These are phyloP conservation scores for Cryptocheilus praepositus DNA, from an alignment of 2,888 invertebrate genomes.

Conservation along the genomic window DNA sequence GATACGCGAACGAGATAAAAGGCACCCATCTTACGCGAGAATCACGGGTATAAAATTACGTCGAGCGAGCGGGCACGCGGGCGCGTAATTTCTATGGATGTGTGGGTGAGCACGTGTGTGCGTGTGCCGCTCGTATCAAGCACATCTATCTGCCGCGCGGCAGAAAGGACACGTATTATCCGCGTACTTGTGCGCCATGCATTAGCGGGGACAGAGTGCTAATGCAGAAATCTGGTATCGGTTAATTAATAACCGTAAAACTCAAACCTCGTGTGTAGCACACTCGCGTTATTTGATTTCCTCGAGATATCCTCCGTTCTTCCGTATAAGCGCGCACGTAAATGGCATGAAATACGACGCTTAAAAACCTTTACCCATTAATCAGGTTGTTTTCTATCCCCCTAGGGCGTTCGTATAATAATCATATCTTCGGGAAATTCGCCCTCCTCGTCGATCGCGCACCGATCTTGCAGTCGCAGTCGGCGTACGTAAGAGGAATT, in stretches of 20 bases:
- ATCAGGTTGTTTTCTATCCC: background rate
- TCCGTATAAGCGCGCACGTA: constrained; percentile 30
- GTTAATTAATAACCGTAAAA: constrained; percentile 69
- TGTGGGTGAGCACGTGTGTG: no score
- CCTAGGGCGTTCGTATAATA: background rate
- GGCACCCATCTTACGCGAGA: no score
- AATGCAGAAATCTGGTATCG: constrained; percentile 68
- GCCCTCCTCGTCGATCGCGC: background rate
- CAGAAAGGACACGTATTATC: constrained; percentile 55
- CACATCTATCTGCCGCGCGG: constrained; percentile 51
- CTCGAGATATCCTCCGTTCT: constrained; percentile 48
- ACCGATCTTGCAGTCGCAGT: no score
- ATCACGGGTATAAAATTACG: no score
- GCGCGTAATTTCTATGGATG: no score
- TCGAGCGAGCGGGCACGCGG: no score
- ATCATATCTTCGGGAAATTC: background rate
- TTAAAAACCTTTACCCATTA: constrained; percentile 41
- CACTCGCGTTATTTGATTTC: constrained; percentile 56
- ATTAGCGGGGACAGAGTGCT: constrained; percentile 61
- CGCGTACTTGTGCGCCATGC: constrained; percentile 58
- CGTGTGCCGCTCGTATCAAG: constrained; percentile 46
- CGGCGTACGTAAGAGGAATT: no score
- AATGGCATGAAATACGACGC: constrained; percentile 54
- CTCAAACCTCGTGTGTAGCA: constrained; percentile 52
- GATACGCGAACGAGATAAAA: no score